Evolutionary conservation across 2,888 invertebrate genomes (phyloP).

Genomic region (Nemurella pictetii): DNA sequence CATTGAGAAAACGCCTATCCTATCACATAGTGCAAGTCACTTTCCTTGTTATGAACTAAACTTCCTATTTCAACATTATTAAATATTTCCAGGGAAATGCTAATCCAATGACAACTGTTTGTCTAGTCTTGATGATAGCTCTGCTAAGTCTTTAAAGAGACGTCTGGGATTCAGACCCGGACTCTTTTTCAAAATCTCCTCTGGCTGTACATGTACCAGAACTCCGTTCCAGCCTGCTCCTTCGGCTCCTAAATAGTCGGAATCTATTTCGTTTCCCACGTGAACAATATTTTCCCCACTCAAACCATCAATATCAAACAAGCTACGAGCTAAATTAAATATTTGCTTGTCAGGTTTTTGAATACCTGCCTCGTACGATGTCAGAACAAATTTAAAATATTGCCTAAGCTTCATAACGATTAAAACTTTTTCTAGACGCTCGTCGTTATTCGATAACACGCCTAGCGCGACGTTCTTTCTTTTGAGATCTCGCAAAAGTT

Average conservation of each 20-base stretch:
- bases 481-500: constrained; percentile 65
- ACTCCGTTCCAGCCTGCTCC: constrained; percentile 75
- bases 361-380: constrained; percentile 72
- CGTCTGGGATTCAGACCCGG: neutral
- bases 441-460: constrained; percentile 88
- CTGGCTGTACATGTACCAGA: constrained; percentile 46
- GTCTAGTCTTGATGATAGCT: neutral
- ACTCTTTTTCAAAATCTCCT: neutral
- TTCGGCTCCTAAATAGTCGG: constrained; percentile 79
- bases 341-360: constrained; percentile 77
- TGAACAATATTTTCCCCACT: constrained; percentile 72
- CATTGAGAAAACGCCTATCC: no score
- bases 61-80: no score
- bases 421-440: constrained; percentile 71
- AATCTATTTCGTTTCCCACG: constrained; percentile 74
- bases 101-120: neutral
- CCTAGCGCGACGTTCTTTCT: constrained; percentile 61
- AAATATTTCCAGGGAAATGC: neutral
- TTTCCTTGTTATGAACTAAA: no score
- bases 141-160: neutral
- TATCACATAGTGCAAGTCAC: no score
- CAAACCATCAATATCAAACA: constrained; percentile 50
- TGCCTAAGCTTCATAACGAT: constrained; percentile 64
- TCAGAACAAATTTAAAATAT: constrained; percentile 78
- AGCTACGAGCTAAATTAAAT: constrained; percentile 57